phyloP scores from a whole-genome alignment of 2,113 vertebrate genomes.

The Platysternon megacephalum region DNA sequence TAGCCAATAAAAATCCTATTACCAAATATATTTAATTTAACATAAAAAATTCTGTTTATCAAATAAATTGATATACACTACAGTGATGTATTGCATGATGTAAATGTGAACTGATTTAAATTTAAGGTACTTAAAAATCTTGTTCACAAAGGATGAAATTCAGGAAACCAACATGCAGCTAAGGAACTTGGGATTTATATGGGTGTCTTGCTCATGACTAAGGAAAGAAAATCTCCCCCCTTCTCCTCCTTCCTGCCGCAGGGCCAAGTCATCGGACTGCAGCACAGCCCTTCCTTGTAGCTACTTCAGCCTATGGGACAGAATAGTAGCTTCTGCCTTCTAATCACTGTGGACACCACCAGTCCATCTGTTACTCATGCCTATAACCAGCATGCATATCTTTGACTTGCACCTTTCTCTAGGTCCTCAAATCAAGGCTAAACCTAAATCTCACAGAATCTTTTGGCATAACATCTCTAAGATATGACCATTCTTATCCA shows the following conservation, averaged over 20 bases:
- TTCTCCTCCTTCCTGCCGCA: no score
- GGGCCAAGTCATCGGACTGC: not conserved
- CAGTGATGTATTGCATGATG: not conserved
- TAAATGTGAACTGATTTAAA: not conserved
- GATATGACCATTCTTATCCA: not conserved
- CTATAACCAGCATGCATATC: not conserved
- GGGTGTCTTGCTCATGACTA: not conserved
- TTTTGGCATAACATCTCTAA: not conserved
- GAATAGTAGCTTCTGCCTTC: not conserved
- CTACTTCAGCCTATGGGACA: not conserved
- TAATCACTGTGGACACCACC: not conserved
- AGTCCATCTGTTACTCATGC: not conserved
- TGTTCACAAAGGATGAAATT: not conserved
- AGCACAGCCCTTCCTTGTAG: not conserved
- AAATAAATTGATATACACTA: conserved; percentile 13
- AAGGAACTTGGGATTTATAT: not conserved
- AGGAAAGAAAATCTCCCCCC: not conserved
- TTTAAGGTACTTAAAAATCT: not conserved
- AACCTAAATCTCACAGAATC: not conserved
- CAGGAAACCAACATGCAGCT: not conserved
- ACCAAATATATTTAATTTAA: conserved; percentile 1
- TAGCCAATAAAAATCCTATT: conserved; percentile 38
- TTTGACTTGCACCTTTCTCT: not conserved
- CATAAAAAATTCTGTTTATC: conserved; percentile 30
- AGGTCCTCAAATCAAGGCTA: not conserved